phyloP scores from a whole-genome alignment of 2,888 invertebrate genomes.

The Branchipolynoe longqiensis region DNA sequence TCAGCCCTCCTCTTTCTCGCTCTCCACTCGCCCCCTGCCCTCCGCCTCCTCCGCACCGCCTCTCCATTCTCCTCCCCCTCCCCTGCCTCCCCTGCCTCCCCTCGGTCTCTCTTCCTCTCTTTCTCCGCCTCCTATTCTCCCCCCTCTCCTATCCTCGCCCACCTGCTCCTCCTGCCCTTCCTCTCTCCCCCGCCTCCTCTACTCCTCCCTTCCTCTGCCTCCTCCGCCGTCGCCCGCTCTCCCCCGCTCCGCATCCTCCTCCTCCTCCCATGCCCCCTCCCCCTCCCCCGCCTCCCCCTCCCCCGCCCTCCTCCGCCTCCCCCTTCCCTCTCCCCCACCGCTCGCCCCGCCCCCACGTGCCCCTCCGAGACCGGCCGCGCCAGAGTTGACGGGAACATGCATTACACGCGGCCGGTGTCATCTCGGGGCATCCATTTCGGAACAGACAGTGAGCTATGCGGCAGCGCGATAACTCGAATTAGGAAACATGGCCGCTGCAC shows the following conservation, averaged over 20 bases:
- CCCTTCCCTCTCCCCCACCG: neutral
- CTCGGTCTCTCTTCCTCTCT: too few species aligned
- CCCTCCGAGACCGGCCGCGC: neutral
- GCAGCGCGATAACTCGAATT: slow-evolving; percentile 50
- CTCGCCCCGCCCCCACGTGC: neutral
- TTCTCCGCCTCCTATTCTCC: too few species aligned
- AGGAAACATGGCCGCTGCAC: slow-evolving; percentile 34
- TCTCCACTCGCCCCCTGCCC: neutral
- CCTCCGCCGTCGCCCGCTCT: too few species aligned
- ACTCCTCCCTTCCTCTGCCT: too few species aligned
- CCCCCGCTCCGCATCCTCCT: too few species aligned
- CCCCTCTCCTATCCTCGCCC: too few species aligned
- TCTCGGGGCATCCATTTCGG: slow-evolving; percentile 36
- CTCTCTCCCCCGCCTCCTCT: too few species aligned
- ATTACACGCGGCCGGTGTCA: slow-evolving; percentile 39
- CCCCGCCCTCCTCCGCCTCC: too few species aligned
- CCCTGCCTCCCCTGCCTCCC: neutral
- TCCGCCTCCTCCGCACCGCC: neutral
- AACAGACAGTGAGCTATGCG: slow-evolving; percentile 51
- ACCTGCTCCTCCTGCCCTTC: too few species aligned
- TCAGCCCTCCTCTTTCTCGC: too few species aligned
- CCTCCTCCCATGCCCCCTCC: too few species aligned
- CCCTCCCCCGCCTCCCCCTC: too few species aligned
- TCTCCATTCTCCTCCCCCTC: neutral
- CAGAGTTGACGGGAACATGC: slow-evolving; percentile 54